These are phyloP conservation scores for Chirona hameri DNA, from an alignment of 2,888 invertebrate species.

Conservation along the genomic window DNA sequence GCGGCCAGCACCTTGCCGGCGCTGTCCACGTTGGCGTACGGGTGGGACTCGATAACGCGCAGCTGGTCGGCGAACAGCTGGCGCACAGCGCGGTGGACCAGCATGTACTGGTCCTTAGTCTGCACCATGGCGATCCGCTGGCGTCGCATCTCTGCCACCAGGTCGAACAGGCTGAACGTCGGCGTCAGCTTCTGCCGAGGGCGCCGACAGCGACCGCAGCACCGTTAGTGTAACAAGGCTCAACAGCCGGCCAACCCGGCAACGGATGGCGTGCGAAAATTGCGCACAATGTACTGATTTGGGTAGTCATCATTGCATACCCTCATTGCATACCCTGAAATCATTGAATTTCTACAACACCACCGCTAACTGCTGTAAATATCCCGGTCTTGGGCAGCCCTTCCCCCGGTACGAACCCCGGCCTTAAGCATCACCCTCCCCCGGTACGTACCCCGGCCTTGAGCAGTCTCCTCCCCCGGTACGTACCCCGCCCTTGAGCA, in stretches of 20 bases:
- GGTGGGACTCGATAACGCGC: conserved; percentile 53
- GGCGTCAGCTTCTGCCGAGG: conserved; percentile 48
- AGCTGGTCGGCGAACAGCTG: conserved; percentile 55
- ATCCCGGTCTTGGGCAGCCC: too few species aligned
- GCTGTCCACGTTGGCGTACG: conserved; percentile 53
- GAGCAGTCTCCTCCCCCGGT: conserved; percentile 55
- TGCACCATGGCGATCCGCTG: conserved; percentile 56
- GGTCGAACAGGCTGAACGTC: conserved; percentile 52
- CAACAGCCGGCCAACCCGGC: too few species aligned
- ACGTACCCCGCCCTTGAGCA: too few species aligned
- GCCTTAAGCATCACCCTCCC: neutral
- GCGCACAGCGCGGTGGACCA: conserved; percentile 54
- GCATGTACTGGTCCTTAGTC: conserved; percentile 56
- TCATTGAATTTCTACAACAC: too few species aligned
- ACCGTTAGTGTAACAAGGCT: too few species aligned
- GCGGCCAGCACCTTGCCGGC: conserved; percentile 47
- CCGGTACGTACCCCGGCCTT: conserved; percentile 48
- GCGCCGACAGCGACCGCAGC: too few species aligned
- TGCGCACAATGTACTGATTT: too few species aligned
- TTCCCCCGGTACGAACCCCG: too few species aligned
- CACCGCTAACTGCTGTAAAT: too few species aligned
- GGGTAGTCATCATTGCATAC: too few species aligned
- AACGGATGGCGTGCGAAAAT: too few species aligned
- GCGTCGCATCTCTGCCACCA: conserved; percentile 54
- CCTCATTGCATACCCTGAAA: too few species aligned